Evolutionary conservation across 2,888 invertebrate genomes (phyloP), one percentile per base, ranked within the genome.

Genomic region (Nomada goodeniana): DNA sequence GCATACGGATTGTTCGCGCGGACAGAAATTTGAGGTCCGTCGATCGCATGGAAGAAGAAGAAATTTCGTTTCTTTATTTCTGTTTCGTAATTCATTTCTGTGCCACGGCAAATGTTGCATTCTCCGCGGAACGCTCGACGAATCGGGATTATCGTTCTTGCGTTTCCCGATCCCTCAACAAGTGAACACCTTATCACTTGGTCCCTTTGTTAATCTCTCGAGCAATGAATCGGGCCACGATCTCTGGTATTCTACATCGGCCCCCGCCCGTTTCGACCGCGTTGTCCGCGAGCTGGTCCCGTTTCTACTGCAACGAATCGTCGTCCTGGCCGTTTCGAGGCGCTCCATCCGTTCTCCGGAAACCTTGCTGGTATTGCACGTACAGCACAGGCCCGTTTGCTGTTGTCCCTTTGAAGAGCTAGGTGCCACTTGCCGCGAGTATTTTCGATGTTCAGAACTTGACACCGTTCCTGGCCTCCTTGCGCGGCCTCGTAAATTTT

Each of bases 381-480:
- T 36, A 7, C 7, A 36, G 36, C 52, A 42, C 15, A 29, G 9
- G 36, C 47, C 29, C 11, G 60, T n/a, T 15, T 23, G 61, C 67
- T 75, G n/a, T 80, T 80, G 82, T 82, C 67, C 70, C 67, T 80
- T 74, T 42, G 36, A 50, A 9, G 52, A 67, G 57, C 29, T 36
- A 63, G 71, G 80, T 60, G 64, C 73, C 81, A 81, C 81, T 81
- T 64, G 68, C 44, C 68, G 55, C 67, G 65, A 75, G 75, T 80
- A 80, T 82, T 82, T 82, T 82, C 82, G 70, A 82, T 80, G 75
- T 80, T 75, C 81, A 71, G 65, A 79, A 68, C 80, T 80, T 80
- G 80, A 80, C 80, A 80, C 80, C 63, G 72, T 79, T 80, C 47
- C 71, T 20, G 50, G 42, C 10, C 42, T 47, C 10, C 29, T 47